These are phyloP conservation scores for Argya squamiceps DNA, from an alignment of 2,797 vertebrate species.

Conservation along the genomic window DNA sequence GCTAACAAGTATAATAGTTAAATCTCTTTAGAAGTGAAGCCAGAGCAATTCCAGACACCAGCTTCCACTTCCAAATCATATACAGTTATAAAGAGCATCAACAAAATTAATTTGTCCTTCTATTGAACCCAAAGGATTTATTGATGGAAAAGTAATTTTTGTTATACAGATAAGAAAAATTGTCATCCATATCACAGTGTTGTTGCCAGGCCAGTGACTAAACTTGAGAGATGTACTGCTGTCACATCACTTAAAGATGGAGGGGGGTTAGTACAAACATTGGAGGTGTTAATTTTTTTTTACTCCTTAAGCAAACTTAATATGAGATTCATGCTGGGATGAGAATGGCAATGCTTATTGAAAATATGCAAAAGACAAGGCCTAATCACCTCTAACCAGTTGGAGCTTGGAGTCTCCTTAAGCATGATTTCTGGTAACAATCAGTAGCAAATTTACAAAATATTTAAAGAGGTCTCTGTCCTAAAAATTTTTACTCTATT, in stretches of 20 bases:
- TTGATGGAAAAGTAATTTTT: neutral
- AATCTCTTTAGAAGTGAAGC: neutral
- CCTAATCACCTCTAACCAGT: constrained; percentile 28
- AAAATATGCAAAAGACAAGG: neutral
- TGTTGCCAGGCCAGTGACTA: neutral
- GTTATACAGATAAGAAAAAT: neutral
- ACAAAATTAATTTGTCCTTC: neutral
- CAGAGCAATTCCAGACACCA: neutral
- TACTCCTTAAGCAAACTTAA: neutral
- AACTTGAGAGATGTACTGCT: neutral
- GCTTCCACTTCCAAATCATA: neutral
- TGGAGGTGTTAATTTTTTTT: neutral
- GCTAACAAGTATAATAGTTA: neutral
- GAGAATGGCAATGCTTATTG: neutral
- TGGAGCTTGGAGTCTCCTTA: neutral
- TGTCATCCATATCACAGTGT: neutral
- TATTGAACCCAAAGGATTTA: neutral
- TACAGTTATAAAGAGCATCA: neutral
- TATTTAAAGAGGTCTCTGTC: neutral
- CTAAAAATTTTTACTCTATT: neutral
- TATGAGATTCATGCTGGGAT: neutral
- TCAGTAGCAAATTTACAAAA: neutral
- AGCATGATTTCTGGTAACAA: neutral
- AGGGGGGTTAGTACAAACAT: neutral
- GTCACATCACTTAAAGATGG: neutral